Percentiles rank a stretch among this genome's conserved stretches.
Evolutionary conservation across 2,797 vertebrate species (phyloP).

Genomic region (Remorina albescens): DNA sequence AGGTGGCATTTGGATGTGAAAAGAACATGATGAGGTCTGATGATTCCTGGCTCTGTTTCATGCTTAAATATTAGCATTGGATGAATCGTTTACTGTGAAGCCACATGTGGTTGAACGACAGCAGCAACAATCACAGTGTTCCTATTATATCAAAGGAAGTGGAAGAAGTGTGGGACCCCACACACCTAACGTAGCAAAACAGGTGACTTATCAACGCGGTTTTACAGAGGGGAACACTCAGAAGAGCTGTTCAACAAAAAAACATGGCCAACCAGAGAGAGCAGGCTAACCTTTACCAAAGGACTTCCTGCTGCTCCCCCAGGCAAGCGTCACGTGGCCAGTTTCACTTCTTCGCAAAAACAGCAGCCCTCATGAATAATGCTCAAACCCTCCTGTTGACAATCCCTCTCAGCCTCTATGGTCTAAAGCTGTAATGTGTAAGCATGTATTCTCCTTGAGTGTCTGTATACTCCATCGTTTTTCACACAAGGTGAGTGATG

Average conservation of each 20-base stretch:
- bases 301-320: constrained; percentile 29
- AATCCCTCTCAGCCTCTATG: constrained; percentile 49
- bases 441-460: constrained; percentile 42
- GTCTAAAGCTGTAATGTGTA: constrained; percentile 44
- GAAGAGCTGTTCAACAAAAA: constrained; percentile 57
- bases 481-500: constrained; percentile 45
- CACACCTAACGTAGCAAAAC: constrained; percentile 20
- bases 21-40: neutral
- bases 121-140: constrained; percentile 4
- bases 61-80: neutral
- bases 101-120: neutral
- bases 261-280: constrained; percentile 50
- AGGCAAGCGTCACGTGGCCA: constrained; percentile 53
- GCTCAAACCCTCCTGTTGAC: constrained; percentile 22
- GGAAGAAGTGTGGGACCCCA: neutral
- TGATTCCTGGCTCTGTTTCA: neutral
- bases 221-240: constrained; percentile 41
- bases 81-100: neutral
- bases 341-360: constrained; percentile 42
- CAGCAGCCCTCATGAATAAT: constrained; percentile 67
- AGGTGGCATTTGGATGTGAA: neutral
- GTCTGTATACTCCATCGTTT: constrained; percentile 36
- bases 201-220: constrained; percentile 51
- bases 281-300: constrained; percentile 45
- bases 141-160: constrained; percentile 8